Percentiles rank a stretch among this genome's conserved stretches.
These are phyloP conservation scores for Heliconius melpomene DNA, from an alignment of 1,140 invertebrate species.

Conservation along the genomic window DNA sequence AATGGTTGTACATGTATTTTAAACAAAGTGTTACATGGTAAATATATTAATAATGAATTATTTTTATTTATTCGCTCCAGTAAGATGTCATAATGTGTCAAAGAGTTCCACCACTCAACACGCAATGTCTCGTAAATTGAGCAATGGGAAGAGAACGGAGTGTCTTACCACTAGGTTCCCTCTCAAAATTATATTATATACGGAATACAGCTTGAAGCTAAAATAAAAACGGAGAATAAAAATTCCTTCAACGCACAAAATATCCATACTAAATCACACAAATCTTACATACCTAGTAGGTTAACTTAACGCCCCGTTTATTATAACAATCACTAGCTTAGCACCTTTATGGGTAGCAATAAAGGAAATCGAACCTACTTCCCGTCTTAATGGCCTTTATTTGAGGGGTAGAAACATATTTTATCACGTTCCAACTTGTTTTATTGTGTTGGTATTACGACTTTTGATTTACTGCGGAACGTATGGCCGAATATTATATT, in stretches of 20 bases:
- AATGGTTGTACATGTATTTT: too few relatives aligned
- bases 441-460: constrained; percentile 36
- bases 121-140: too few relatives aligned
- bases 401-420: constrained; percentile 45
- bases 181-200: background rate
- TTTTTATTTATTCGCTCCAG: too few relatives aligned
- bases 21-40: too few relatives aligned
- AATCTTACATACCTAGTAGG: constrained; percentile 4
- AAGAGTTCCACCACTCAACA: background rate
- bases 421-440: constrained; percentile 43
- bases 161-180: background rate
- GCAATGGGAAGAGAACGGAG: background rate
- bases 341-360: constrained; percentile 54
- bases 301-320: constrained; percentile 38
- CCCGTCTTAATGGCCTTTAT: constrained; percentile 49
- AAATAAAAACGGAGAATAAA: background rate
- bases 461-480: constrained; percentile 32
- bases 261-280: constrained; percentile 5
- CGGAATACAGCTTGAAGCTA: background rate
- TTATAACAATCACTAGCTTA: constrained; percentile 47
- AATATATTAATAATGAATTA: too few relatives aligned
- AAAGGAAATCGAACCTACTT: constrained; percentile 55
- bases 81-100: background rate
- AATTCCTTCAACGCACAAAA: background rate
- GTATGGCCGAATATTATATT: constrained; percentile 16